Base-by-base conservation (phyloP, 2,888 invertebrate species). In the Rosalia funebris region DNA sequence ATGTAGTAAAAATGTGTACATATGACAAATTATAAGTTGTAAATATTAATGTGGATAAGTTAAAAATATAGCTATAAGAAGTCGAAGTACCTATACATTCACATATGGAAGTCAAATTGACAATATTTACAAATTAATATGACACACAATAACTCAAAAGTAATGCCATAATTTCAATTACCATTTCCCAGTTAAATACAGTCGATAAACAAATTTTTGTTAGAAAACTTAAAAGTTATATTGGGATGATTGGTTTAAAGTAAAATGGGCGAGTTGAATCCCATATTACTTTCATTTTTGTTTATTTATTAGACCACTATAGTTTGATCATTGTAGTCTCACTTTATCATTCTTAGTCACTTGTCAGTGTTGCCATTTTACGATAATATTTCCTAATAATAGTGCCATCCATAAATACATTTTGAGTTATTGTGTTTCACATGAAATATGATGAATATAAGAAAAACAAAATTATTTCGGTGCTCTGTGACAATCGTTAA, bases 21-120 rank as follows among this genome's bases (percentile, higher is more conserved):
- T 71, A 69, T 64, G 56, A 60, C 42, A 65, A 65, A 55, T 50
- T 50, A 37, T 60, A 68, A 65, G 64, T 63, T 72, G 72, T 72
- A 72, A 46, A 72, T 72, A 72, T 55, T 65, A 58, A 52, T 62
- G 64, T 69, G 63, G 56, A 66, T 70, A 68, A 64, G 66, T 62
- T 68, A 57, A 65, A 60, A 59, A 54, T 53, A 47, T 48, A 47
- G 47, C 55, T 53, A 55, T 60, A 62, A 62, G 60, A 65, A 65
- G 60, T 69, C 63, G 54, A 66, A 72, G 71, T 72, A 72, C 70
- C 70, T 71, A 68, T 69, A 65, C 63, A 68, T 65, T 68, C 66
- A 62, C 64, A 61, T 61, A 62, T 60, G 60, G 57, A 57, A 60
- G 57, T 65, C 60, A 36, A 60, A 52, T 57, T 56, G 55, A 57